Evolutionary conservation across 2,113 vertebrate genomes (phyloP), one percentile per base, ranked within the genome.

Genomic region (Maccullochella peelii): DNA sequence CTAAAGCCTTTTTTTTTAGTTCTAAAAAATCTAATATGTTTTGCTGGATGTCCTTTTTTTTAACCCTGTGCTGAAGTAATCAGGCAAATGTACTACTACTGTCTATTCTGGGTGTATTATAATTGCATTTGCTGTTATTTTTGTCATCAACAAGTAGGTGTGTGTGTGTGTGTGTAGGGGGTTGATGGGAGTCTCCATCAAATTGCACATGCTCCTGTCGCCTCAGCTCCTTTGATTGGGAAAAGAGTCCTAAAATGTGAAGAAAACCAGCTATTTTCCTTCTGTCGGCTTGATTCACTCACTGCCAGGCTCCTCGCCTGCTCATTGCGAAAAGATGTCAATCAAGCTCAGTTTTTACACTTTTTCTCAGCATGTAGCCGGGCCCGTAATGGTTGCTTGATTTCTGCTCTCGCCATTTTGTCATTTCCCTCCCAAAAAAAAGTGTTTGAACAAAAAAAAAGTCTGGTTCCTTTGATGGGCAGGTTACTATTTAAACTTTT

Each of bases 271-370:
- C 50, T 42, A 9, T 73, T 83, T 84, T 78, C 66, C 79, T 47
- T 12, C 36, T 27, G 23, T 55, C 61, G 6, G 49, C 75, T 68
- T 86, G 84, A 81, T 86, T 91, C 78, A 5, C 72, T 47, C 44
- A 42, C 70, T 20, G 61, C 79, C 67, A 14, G 33, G 65, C 58
- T 79, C 14, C 67, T 82, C 65, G 8, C 73, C 75, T 50, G 33
- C 86, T 86, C 71, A 2, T 77, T 63, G 73, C 27, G 61, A 62
- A 63, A 84, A 83, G 27, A 84, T 55, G 90, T 89, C 84, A 90
- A 90, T 90, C 91, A 91, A 65, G 76, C 62, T 23, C 54, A 30
- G 18, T 70, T 70, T 86, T 80, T 80, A 42, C 40, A 58, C 70
- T 70, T 86, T 81, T 62, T 57, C 81, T 49, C 86, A 52, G 79